phyloP scores from a whole-genome alignment of 2,888 invertebrate species.

The Microdon myrmicae region DNA sequence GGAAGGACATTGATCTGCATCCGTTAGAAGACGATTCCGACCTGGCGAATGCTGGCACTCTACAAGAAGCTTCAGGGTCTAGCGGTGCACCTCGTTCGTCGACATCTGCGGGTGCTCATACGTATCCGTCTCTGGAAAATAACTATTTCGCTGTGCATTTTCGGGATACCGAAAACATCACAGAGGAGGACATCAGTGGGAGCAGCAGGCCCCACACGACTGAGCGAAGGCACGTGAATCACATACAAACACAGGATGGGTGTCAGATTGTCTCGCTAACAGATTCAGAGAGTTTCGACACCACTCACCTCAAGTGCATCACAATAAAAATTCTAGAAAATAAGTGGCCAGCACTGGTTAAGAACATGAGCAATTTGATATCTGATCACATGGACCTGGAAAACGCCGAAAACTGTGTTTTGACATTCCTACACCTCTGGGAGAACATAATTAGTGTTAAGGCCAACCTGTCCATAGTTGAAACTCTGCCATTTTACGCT shows the following conservation, averaged over 20 bases:
- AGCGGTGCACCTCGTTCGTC: constrained; percentile 19
- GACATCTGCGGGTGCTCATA: constrained; percentile 25
- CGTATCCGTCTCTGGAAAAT: constrained; percentile 61
- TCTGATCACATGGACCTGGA: constrained; percentile 58
- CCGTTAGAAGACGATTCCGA: constrained; percentile 77
- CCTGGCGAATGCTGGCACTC: constrained; percentile 32
- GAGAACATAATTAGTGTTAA: constrained; percentile 90
- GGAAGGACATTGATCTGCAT: constrained; percentile 85
- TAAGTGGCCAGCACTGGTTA: constrained; percentile 85
- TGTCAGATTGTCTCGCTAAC: constrained; percentile 69
- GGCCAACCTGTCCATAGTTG: constrained; percentile 88
- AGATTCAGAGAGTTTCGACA: constrained; percentile 85
- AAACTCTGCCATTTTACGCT: constrained; percentile 88
- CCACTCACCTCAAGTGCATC: constrained; percentile 85
- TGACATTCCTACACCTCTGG: constrained; percentile 88
- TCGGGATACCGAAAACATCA: constrained; percentile 53
- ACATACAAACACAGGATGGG: constrained; percentile 48
- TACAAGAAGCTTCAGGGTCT: constrained; percentile 28
- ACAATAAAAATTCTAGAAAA: constrained; percentile 86
- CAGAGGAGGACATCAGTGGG: constrained; percentile 24
- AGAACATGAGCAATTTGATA: constrained; percentile 70
- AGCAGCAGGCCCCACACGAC: constrained; percentile 17
- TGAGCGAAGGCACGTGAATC: constrained; percentile 29
- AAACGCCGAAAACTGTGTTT: constrained; percentile 75
- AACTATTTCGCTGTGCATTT: constrained; percentile 66